Percentiles rank a stretch among this genome's conserved stretches.
Conservation (phyloP, 2,888 invertebrate genomes). For the Trilocha varians region DNA sequence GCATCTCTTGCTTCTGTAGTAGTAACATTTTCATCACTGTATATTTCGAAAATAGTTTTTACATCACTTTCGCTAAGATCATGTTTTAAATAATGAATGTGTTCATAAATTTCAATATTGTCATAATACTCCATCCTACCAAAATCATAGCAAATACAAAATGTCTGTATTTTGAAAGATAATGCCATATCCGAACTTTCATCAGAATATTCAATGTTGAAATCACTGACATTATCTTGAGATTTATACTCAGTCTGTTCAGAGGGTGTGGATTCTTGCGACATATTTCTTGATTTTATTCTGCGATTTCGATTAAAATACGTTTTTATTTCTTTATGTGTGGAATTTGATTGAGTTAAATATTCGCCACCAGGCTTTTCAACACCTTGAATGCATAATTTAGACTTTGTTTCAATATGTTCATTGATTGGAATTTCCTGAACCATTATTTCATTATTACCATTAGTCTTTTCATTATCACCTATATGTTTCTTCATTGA, state of each 20-base stretch:
- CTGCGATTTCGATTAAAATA: not conserved
- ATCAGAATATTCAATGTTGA: no score
- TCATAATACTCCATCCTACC: constrained; percentile 38
- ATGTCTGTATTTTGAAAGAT: no score
- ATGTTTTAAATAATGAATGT: constrained; percentile 47
- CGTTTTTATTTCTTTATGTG: not conserved
- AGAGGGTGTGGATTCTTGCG: not conserved
- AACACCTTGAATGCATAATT: constrained; percentile 45
- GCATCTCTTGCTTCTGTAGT: constrained; percentile 10
- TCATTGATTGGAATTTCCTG: not conserved
- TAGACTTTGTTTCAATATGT: constrained; percentile 23
- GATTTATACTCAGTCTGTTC: not conserved
- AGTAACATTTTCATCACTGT: constrained; percentile 21
- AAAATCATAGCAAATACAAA: constrained; percentile 53
- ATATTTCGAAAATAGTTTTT: constrained; percentile 39
- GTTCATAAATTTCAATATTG: constrained; percentile 31
- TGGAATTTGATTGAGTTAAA: not conserved
- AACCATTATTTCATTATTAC: constrained; percentile 5
- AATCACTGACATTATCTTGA: not conserved
- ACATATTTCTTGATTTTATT: not conserved
- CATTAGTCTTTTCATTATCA: constrained; percentile 7
- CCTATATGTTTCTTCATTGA: constrained; percentile 7
- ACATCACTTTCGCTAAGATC: constrained; percentile 20
- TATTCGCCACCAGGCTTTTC: constrained; percentile 49
- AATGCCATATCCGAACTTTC: no score